Evolutionary conservation across 1,140 invertebrate genomes (phyloP), one percentile per base, ranked within the genome.

Genomic region (Telenomus remus): DNA sequence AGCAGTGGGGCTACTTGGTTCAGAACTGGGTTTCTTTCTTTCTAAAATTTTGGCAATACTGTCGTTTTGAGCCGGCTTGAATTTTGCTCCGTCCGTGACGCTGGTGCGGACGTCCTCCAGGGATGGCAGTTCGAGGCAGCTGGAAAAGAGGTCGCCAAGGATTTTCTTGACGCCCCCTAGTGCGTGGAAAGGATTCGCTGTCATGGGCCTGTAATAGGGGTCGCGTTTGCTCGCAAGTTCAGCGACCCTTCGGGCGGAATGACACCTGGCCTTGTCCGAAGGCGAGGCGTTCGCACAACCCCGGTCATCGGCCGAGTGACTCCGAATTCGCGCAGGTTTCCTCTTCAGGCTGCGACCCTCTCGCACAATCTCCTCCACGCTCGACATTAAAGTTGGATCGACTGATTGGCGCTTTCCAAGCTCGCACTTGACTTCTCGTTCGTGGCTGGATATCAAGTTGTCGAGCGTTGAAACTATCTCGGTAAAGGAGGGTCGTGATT

Each of bases 151-250:
- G 79, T 92, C 90, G 0, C 93, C 93, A 7, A 95, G 88, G 49
- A 95, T 93, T 82, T 95, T 95, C 82, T 93, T 94, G 16, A 94
- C 93, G 53, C 93, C 93, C 5, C 91, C 90, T 9, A 94, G 84
- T 1, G 91, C 89, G 46, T 93, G 91, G 82, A 95, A 94, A 11
- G 93, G 93, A 86, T 95, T 94, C 42, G 89, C 90, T 11, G 89
- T 91, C 80, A 89, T 90, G 4, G 91, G 92, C 78, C 91, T 91
- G 79, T 94, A 94, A 79, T 95, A 93, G 34, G 93, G 92, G 88
- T 96, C 94, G 78, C 93, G 90, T 46, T 92, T 89, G 79, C 93
- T 93, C 90, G 95, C 95, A 13, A 92, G 91, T 84, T 94, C 93
- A 15, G 93, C 93, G 0, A 94, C 89, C 63, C 91, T 89, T 12